Evolutionary conservation across 2,888 invertebrate genomes (phyloP).

Genomic region (Chrysolina haemoptera): DNA sequence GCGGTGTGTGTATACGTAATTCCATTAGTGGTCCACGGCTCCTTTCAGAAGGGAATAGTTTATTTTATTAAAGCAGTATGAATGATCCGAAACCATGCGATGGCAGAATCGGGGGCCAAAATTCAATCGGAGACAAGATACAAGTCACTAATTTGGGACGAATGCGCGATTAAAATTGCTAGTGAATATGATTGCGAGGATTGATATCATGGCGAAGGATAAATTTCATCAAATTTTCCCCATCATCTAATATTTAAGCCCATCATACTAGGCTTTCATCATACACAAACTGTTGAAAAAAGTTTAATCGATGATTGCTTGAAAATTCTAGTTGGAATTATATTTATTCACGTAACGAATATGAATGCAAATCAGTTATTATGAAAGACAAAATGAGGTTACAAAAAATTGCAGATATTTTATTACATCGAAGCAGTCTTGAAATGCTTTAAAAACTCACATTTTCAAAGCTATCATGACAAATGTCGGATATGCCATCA

Average conservation of each 20-base stretch:
- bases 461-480: too few species aligned
- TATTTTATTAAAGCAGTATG: slow-evolving; percentile 41
- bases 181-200: not conserved
- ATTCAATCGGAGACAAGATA: not conserved
- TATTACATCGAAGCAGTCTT: too few species aligned
- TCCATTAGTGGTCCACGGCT: slow-evolving; percentile 38
- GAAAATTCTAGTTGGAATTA: too few species aligned
- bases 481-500: too few species aligned
- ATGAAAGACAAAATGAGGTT: too few species aligned
- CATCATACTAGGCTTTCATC: too few species aligned
- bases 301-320: too few species aligned
- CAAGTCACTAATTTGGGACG: not conserved
- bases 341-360: too few species aligned
- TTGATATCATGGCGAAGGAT: not conserved
- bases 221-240: not conserved
- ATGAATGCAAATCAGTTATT: too few species aligned
- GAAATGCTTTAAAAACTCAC: too few species aligned
- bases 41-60: slow-evolving; percentile 39
- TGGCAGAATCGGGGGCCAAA: not conserved
- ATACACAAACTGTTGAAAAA: too few species aligned
- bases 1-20: slow-evolving; percentile 41
- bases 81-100: slow-evolving; percentile 33
- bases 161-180: not conserved
- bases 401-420: too few species aligned
- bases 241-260: not conserved